Percentiles rank a stretch among this genome's conserved stretches.
Evolutionary conservation across 2,113 vertebrate species (phyloP).

Genomic region (Pygoscelis adeliae): DNA sequence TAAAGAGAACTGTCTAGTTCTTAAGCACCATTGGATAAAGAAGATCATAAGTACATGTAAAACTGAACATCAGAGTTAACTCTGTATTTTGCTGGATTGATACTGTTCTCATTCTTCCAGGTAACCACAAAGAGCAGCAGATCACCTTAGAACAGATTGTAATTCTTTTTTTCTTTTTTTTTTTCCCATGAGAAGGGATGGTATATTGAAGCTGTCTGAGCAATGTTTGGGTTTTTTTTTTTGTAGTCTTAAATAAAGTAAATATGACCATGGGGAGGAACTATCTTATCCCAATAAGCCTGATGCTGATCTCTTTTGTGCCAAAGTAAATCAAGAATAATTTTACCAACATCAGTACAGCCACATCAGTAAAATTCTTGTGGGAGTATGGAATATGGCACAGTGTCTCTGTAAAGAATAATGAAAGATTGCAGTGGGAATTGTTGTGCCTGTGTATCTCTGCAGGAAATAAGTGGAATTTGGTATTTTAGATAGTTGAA

Average conservation of each 20-base stretch:
- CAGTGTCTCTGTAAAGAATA: conserved; percentile 21
- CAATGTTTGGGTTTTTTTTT: background rate
- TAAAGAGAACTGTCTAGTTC: background rate
- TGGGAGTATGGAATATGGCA: conserved; percentile 4
- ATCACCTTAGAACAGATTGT: background rate
- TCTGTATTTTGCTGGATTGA: background rate
- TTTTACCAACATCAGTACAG: background rate
- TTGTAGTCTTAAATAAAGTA: conserved; percentile 23
- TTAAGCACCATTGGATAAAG: background rate
- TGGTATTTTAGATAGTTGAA: conserved; percentile 26
- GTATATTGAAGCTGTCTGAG: background rate
- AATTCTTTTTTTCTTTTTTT: background rate
- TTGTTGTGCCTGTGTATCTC: conserved; percentile 38
- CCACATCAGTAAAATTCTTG: conserved; percentile 1
- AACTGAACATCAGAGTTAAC: background rate
- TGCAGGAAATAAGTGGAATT: conserved; percentile 40
- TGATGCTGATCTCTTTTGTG: background rate
- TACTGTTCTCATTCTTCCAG: background rate
- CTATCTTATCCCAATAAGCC: background rate
- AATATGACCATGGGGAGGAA: background rate
- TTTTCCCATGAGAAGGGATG: background rate
- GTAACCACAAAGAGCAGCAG: background rate
- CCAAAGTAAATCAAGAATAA: conserved; percentile 42
- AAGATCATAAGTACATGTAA: background rate
- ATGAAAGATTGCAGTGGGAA: conserved; percentile 45